phyloP scores from a whole-genome alignment of 2,797 vertebrate genomes.

The Alectoris magna region DNA sequence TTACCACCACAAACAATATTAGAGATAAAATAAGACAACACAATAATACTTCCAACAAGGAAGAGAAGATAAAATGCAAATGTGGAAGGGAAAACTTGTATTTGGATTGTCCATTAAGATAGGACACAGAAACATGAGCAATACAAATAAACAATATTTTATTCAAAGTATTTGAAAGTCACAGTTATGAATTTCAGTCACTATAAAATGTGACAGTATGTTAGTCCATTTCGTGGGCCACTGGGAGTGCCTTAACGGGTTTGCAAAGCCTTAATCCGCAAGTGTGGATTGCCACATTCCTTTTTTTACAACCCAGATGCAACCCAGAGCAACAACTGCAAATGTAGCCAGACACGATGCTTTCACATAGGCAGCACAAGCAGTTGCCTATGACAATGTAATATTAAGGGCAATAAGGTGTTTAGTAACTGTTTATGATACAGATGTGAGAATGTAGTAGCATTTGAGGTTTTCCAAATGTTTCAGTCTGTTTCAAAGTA shows the following conservation, averaged over 20 bases:
- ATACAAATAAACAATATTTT: not conserved
- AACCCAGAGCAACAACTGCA: not conserved
- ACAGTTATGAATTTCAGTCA: not conserved
- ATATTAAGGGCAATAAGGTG: slow-evolving; percentile 26
- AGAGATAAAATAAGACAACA: not conserved
- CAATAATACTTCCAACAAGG: not conserved
- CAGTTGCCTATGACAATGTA: not conserved
- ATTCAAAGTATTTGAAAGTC: not conserved
- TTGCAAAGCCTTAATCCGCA: not conserved
- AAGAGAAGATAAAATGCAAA: not conserved
- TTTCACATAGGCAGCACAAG: not conserved
- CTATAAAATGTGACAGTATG: not conserved
- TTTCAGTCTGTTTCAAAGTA: not conserved
- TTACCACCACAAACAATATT: not conserved
- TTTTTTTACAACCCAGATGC: not conserved
- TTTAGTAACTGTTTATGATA: slow-evolving; percentile 57
- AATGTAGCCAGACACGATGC: not conserved
- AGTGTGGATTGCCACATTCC: not conserved
- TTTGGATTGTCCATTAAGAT: not conserved
- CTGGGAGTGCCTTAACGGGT: not conserved
- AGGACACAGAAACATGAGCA: not conserved
- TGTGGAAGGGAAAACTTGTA: not conserved
- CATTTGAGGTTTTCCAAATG: slow-evolving; percentile 27
- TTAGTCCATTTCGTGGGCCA: not conserved
- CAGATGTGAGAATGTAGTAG: slow-evolving; percentile 1